phyloP scores from a whole-genome alignment of 2,888 invertebrate genomes.

The Heterodera filipjevi region DNA sequence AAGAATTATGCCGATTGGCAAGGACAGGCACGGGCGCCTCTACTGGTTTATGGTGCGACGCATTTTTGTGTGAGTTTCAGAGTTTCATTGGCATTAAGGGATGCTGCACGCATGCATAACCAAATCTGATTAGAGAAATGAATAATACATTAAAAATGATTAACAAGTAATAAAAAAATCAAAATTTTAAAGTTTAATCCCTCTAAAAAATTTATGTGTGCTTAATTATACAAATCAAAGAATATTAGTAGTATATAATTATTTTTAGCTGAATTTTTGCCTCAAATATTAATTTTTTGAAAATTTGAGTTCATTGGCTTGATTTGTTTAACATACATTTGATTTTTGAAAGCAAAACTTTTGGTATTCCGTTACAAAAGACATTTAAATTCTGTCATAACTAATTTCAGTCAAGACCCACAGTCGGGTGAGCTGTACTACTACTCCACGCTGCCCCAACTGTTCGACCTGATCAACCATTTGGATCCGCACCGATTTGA shows the following conservation, averaged over 20 bases:
- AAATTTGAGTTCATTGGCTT: no score
- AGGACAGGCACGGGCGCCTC: slow-evolving; percentile 91
- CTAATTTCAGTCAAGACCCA: slow-evolving; percentile 77
- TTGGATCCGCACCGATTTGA: slow-evolving; percentile 51
- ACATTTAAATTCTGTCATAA: neutral
- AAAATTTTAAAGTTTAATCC: no score
- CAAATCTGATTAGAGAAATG: no score
- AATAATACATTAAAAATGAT: no score
- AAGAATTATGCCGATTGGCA: slow-evolving; percentile 89
- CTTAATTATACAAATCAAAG: no score
- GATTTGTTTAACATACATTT: no score
- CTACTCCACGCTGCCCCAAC: slow-evolving; percentile 83
- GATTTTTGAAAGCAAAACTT: no score
- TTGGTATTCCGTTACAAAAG: neutral
- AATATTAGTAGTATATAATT: no score
- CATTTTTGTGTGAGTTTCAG: slow-evolving; percentile 83
- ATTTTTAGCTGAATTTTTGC: no score
- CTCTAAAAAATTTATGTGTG: no score
- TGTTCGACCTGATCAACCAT: slow-evolving; percentile 72
- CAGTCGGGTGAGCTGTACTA: slow-evolving; percentile 75
- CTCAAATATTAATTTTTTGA: no score
- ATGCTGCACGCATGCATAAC: neutral
- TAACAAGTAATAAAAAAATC: no score
- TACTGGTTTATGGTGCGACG: slow-evolving; percentile 94
- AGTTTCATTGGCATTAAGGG: neutral